Percentiles rank a stretch among this genome's conserved stretches.
Conservation (phyloP, 2,888 invertebrate species). For the Apamea epomidion region DNA sequence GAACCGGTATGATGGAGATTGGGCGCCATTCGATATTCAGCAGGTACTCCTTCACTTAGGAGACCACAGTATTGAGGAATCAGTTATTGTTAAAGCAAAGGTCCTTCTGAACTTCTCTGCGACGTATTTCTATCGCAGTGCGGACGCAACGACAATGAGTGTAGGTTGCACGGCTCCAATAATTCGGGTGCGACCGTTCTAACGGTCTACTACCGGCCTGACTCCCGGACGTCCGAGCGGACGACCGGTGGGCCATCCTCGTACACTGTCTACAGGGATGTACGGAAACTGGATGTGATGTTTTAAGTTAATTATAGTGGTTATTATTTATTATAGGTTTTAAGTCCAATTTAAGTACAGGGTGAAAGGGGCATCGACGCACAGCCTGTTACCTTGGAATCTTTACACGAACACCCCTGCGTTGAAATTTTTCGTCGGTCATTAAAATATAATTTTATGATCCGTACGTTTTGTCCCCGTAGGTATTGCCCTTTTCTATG, state of each 20-base stretch:
- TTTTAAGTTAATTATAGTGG: neutral
- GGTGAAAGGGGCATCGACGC: too few species aligned
- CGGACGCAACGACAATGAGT: slow-evolving; percentile 63
- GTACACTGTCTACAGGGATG: slow-evolving; percentile 20
- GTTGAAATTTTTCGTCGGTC: too few species aligned
- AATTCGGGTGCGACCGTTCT: slow-evolving; percentile 63
- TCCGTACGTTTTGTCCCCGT: too few species aligned
- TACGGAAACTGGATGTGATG: slow-evolving; percentile 40
- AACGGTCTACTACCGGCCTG: slow-evolving; percentile 64
- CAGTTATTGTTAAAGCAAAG: neutral
- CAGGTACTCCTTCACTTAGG: neutral
- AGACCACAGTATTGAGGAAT: neutral
- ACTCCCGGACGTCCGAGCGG: slow-evolving; percentile 64
- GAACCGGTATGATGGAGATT: neutral
- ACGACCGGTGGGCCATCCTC: slow-evolving; percentile 57
- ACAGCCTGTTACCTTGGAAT: too few species aligned
- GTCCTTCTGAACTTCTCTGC: slow-evolving; percentile 26
- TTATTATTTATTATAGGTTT: too few species aligned
- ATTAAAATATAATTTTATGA: too few species aligned
- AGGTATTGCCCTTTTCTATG: too few species aligned
- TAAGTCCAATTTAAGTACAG: neutral
- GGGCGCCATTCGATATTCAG: neutral
- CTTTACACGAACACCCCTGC: neutral
- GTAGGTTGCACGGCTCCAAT: slow-evolving; percentile 64
- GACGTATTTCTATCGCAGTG: slow-evolving; percentile 47